A percentile compares a stretch with the other conserved stretches of the same genome.
Conservation (phyloP, 2,888 invertebrate species). For the Cinara cedri region DNA sequence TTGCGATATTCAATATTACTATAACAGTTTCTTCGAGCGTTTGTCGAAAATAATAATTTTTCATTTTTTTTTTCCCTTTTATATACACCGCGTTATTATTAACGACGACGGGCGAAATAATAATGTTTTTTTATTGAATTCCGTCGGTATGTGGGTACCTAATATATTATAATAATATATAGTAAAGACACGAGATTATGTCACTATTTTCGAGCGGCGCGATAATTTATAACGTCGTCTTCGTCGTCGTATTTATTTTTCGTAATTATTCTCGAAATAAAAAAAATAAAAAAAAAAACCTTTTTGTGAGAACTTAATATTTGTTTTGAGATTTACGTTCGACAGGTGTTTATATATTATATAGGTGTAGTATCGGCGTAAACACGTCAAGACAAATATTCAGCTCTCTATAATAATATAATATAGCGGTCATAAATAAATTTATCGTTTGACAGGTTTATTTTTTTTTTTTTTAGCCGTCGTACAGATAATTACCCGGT, state of each 20-base stretch:
- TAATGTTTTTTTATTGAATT: background rate
- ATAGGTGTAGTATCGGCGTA: conserved; percentile 27
- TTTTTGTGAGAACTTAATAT: conserved; percentile 34
- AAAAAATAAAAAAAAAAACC: too few species aligned
- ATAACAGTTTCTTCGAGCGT: too few species aligned
- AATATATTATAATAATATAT: too few species aligned
- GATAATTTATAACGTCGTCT: conserved; percentile 33
- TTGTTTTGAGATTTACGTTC: conserved; percentile 34
- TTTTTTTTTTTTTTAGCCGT: background rate
- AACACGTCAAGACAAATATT: conserved; percentile 1
- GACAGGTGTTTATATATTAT: conserved; percentile 39
- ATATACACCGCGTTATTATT: background rate
- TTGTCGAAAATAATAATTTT: background rate
- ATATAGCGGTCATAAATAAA: conserved; percentile 34
- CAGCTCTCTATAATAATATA: too few species aligned
- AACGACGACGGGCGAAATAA: background rate
- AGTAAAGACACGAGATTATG: background rate
- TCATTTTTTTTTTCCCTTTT: background rate
- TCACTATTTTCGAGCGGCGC: background rate
- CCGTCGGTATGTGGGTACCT: background rate
- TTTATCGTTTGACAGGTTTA: conserved; percentile 30
- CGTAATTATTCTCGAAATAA: conserved; percentile 15
- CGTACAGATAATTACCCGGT: conserved; percentile 34
- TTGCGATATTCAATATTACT: background rate
- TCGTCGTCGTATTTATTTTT: background rate